Evolutionary conservation across 2,888 invertebrate species (phyloP), one percentile per base, ranked within the genome.

Genomic region (Drosophila testacea): DNA sequence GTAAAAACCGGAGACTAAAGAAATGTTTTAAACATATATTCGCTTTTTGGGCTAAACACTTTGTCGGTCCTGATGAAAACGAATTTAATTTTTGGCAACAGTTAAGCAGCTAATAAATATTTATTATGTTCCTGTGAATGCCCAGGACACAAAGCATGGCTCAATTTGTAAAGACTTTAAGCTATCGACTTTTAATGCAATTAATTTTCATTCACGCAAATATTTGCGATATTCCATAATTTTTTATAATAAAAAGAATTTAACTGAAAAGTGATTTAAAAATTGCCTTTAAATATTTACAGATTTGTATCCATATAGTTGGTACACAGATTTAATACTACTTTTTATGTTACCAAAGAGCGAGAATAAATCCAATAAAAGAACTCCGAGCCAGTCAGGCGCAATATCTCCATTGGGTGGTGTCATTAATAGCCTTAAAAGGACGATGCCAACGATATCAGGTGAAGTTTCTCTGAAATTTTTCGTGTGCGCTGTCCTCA

Each of bases 31-130:
- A 63, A 66, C 70, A 60, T 69, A 68, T 68, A 64, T 76, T 67
- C 65, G 64, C 54, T 48, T 27, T 30, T 55, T 57, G 60, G 48
- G 73, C 51, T 70, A 88, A 81, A 77, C 71, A 73, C 70, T 79
- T 81, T 77, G 77, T 71, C 73, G 59, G 72, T 64, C 68, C 57
- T 87, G 87, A 87, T 87, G 71, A 87, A 83, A 83, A 83, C 87
- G 81, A 86, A 85, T 89, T 87, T 69, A 85, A 79, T 87, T 86
- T 73, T 74, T 70, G 62, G 74, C 77, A 48, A 51, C 66, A 48
- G 56, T 63, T 48, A 54, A 67, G 39, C 39, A 66, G 36, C 79
- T 83, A 83, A 83, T 83, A 83, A 83, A 83, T 83, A 83, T 88
- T 88, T 88, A 86, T 83, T 84, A 76, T 72, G 62, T 70, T 56